Evolutionary conservation across 2,797 vertebrate species (phyloP), one percentile per base, ranked within the genome.

Genomic region (Lacerta viridis): DNA sequence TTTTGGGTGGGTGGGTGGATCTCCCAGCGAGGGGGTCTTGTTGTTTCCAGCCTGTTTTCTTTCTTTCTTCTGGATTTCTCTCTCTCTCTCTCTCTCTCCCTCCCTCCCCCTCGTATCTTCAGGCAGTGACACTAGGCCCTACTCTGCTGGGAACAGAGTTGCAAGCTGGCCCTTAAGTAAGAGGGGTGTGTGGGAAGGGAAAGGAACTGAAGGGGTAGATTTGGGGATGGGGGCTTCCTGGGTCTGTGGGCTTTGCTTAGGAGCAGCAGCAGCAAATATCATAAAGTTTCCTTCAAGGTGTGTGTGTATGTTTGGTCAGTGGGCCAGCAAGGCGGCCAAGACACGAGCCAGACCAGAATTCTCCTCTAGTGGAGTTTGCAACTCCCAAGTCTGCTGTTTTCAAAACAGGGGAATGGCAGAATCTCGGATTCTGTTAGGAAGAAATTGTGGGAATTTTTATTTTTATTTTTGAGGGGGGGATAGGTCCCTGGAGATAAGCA

Each of bases 51-150:
- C 33, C 64, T 71, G 61, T 25, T 18, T 50, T 50, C 11, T 13
- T 13, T 13, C 50, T 50, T 50, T 50, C 50, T 91, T 94, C 94
- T 93, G 74, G 87, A 86, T 93, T n/a, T 43, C 74, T 50, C 10
- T 66, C 39, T 20, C 5, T 3, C 84, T 81, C 68, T 33, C 41
- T 27, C 82, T 33, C 39, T 20, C 5, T 3, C 84, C 79, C 68
- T 29, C 41, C 27, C 82, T 33, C 71, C 1, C n/a, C n/a, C 29
- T 4, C 25, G 2, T 71, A 29, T 29, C 27, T 27, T 71, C 27
- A 27, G 66, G 29, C 64, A 50, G 10, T 15, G 46, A 33, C 80
- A 55, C 25, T 25, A 33, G 69, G 59, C 13, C 25, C 5, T 29
- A 8, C 36, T 61, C 2, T 76, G 6, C 59, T 88, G 10, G 8